Evolutionary conservation across 2,888 invertebrate genomes (phyloP).

Genomic region (Holacanthella duospinosa): DNA sequence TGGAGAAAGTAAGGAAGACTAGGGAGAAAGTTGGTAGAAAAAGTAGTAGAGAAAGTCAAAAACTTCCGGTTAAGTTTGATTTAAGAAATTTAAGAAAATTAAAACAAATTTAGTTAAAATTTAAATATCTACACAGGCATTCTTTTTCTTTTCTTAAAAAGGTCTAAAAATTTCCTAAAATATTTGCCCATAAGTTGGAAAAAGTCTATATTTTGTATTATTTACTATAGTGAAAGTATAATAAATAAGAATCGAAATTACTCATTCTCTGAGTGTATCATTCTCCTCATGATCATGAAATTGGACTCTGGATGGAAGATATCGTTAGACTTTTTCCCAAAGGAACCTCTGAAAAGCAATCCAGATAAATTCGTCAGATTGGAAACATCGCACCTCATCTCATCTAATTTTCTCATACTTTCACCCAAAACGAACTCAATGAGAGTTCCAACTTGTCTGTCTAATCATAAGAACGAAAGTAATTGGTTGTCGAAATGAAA

Average conservation of each 20-base stretch:
- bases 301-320: not conserved
- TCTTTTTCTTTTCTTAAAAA: too few species aligned
- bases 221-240: not conserved
- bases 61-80: too few species aligned
- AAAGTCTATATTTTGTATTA: too few species aligned
- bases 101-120: too few species aligned
- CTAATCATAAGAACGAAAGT: not conserved
- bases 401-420: slow-evolving; percentile 30
- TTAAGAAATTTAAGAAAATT: too few species aligned
- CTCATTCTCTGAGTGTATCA: not conserved
- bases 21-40: not conserved
- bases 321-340: slow-evolving; percentile 2
- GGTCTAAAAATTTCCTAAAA: too few species aligned
- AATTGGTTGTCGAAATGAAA: slow-evolving; percentile 3
- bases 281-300: not conserved
- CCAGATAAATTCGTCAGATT: slow-evolving; percentile 13
- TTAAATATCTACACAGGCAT: too few species aligned
- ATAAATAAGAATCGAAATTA: not conserved
- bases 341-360: slow-evolving; percentile 8
- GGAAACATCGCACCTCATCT: slow-evolving; percentile 32
- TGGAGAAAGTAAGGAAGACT: not conserved
- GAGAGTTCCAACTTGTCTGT: slow-evolving; percentile 6
- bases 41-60: too few species aligned
- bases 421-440: too few species aligned
- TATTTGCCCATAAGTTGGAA: too few species aligned